Evolutionary conservation across 1,140 invertebrate species (phyloP).

Genomic region (Diorhabda elongata): DNA sequence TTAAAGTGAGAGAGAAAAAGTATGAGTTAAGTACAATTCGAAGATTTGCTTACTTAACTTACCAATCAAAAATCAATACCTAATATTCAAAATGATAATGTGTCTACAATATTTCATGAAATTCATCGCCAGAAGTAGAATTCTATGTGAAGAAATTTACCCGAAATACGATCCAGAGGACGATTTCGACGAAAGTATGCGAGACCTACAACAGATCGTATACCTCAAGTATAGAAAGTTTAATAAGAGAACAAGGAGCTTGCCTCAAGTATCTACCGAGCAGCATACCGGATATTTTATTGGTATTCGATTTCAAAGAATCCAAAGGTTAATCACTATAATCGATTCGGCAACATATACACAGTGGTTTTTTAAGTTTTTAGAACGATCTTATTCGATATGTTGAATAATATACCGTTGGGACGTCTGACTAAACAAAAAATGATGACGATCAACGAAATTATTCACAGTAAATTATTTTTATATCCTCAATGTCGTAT

Average conservation of each 20-base stretch:
- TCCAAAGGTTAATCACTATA: slow-evolving; percentile 56
- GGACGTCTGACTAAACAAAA: slow-evolving; percentile 78
- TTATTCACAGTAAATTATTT: slow-evolving; percentile 79
- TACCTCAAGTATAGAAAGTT: slow-evolving; percentile 61
- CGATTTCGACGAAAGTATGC: slow-evolving; percentile 68
- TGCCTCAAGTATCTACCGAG: slow-evolving; percentile 84
- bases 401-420: slow-evolving; percentile 62
- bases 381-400: slow-evolving; percentile 55
- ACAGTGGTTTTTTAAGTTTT: slow-evolving; percentile 22
- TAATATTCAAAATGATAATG: slow-evolving; percentile 71
- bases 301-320: slow-evolving; percentile 69
- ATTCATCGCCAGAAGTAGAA: slow-evolving; percentile 77
- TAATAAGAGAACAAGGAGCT: slow-evolving; percentile 76
- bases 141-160: slow-evolving; percentile 68
- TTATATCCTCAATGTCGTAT: slow-evolving; percentile 62
- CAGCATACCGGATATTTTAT: slow-evolving; percentile 75
- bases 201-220: slow-evolving; percentile 67
- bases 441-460: slow-evolving; percentile 79
- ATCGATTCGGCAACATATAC: too few species aligned
- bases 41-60: too few species aligned
- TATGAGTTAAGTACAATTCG: too few species aligned
- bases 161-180: slow-evolving; percentile 60
- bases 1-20: too few species aligned
- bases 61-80: too few species aligned
- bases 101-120: slow-evolving; percentile 82